phyloP scores from a whole-genome alignment of 92 coral and sea anemone genomes.

The Porites divaricata region DNA sequence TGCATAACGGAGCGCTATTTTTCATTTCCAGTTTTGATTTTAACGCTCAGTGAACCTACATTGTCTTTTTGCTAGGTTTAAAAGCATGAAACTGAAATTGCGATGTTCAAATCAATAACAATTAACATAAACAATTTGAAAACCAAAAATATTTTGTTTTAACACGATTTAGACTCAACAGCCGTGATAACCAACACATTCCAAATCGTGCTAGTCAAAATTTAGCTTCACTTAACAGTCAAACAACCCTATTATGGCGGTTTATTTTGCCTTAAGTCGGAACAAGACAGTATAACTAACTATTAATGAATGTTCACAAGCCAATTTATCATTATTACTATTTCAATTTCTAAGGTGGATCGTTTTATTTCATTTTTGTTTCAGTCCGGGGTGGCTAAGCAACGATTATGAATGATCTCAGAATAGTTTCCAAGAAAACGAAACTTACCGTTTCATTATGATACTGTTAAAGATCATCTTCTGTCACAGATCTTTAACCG shows the following conservation, averaged over 20 bases:
- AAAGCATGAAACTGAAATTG: slow-evolving; percentile 1
- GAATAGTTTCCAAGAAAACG: too few species aligned
- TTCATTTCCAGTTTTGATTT: slow-evolving; percentile 34
- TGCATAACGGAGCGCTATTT: background rate
- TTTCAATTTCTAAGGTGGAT: too few species aligned
- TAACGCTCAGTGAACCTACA: slow-evolving; percentile 12
- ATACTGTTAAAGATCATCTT: too few species aligned
- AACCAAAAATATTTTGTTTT: slow-evolving; percentile 16
- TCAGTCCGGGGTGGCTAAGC: too few species aligned
- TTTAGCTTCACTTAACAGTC: background rate
- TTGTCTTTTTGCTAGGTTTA: background rate
- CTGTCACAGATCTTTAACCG: too few species aligned
- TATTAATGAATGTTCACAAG: too few species aligned
- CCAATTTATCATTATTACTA: too few species aligned
- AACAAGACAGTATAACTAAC: too few species aligned
- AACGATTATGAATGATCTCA: too few species aligned
- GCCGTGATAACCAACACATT: background rate
- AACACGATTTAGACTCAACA: slow-evolving; percentile 20
- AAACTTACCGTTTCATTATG: too few species aligned
- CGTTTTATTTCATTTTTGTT: too few species aligned
- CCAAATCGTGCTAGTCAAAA: background rate
- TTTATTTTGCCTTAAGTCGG: background rate
- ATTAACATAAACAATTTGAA: background rate
- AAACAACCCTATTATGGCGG: background rate
- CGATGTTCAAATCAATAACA: background rate